phyloP scores from a whole-genome alignment of 2,113 vertebrate species.

The Nerophis ophidion region DNA sequence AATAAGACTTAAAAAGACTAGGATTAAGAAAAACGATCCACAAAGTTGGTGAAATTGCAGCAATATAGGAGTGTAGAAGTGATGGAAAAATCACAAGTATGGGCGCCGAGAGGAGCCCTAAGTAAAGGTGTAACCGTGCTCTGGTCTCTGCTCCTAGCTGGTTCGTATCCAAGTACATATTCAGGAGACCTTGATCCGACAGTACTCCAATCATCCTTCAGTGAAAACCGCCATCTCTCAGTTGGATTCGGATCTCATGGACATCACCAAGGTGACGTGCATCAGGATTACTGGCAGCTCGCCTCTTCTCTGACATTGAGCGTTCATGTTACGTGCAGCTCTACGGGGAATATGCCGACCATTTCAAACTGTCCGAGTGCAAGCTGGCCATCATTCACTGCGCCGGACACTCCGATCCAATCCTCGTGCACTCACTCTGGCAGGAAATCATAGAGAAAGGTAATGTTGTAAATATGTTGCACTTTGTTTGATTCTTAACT shows the following conservation, averaged over 20 bases:
- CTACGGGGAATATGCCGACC: conserved; percentile 94
- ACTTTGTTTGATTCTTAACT: background rate
- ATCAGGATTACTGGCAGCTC: background rate
- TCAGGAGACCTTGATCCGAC: conserved; percentile 85
- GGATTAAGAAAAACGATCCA: too few relatives aligned
- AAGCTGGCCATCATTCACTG: conserved; percentile 97
- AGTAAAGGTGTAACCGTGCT: background rate
- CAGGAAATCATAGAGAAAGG: conserved; percentile 97
- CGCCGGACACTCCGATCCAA: conserved; percentile 88
- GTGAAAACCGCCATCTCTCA: conserved; percentile 86
- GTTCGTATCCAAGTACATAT: conserved; percentile 96
- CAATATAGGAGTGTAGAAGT: too few relatives aligned
- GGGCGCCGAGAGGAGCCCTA: too few relatives aligned
- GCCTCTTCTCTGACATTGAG: background rate
- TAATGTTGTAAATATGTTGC: conserved; percentile 29
- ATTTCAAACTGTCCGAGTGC: conserved; percentile 91
- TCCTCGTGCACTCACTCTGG: conserved; percentile 93
- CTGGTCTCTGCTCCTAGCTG: conserved; percentile 67
- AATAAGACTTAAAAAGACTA: too few relatives aligned
- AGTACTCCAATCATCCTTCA: conserved; percentile 87
- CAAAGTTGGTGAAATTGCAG: too few relatives aligned
- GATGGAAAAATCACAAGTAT: too few relatives aligned
- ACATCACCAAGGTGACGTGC: conserved; percentile 87
- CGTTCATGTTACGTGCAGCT: conserved; percentile 68
- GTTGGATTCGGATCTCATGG: conserved; percentile 92